A percentile compares a stretch with the other conserved stretches of the same genome.
These are phyloP conservation scores for Thera britannica DNA, from an alignment of 2,888 invertebrate genomes.

Conservation along the genomic window DNA sequence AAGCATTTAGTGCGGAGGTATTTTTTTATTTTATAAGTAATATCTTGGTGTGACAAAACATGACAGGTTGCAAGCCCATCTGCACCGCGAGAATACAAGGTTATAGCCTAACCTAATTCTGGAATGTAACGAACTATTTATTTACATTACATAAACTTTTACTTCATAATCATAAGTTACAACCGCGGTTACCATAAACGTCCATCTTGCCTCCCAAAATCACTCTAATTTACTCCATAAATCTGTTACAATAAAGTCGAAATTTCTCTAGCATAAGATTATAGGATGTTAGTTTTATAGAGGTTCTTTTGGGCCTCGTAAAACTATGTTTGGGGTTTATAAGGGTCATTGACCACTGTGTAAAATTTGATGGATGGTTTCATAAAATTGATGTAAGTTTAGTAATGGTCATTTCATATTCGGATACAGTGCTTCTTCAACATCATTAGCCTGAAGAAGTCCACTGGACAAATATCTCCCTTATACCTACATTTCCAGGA, in stretches of 20 bases:
- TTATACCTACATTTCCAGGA: too few relatives aligned
- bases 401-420: background rate
- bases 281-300: conserved; percentile 28
- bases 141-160: conserved; percentile 23
- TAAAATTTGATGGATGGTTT: conserved; percentile 19
- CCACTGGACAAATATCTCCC: too few relatives aligned
- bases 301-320: conserved; percentile 32
- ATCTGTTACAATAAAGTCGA: background rate
- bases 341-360: conserved; percentile 29
- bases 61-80: conserved; percentile 2
- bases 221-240: conserved; percentile 1
- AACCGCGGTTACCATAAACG: conserved; percentile 26
- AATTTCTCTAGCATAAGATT: background rate
- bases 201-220: background rate
- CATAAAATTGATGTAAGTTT: background rate
- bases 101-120: background rate
- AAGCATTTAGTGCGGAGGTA: too few relatives aligned
- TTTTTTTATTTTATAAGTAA: too few relatives aligned
- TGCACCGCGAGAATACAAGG: background rate
- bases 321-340: conserved; percentile 30
- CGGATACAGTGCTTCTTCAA: background rate
- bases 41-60: too few relatives aligned
- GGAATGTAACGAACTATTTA: background rate
- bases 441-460: background rate
- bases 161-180: conserved; percentile 29